A percentile compares a stretch with the other conserved stretches of the same genome.
Conservation (phyloP, 2,797 vertebrate species). For the Limnodromus scolopaceus region DNA sequence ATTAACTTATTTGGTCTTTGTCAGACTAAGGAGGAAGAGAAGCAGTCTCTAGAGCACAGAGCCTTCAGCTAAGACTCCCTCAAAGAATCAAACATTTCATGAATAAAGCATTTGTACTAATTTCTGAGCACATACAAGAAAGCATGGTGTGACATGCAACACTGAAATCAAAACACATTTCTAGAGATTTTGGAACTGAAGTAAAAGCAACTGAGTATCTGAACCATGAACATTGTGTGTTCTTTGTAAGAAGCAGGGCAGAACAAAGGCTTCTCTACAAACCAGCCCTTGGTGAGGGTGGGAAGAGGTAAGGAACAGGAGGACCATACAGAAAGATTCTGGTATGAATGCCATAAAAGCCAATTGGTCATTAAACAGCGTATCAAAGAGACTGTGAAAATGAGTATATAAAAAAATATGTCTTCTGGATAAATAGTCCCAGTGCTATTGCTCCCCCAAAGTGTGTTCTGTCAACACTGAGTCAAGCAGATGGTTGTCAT, state of each 20-base stretch:
- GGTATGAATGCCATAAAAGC: not conserved
- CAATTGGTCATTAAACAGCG: not conserved
- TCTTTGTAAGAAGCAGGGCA: not conserved
- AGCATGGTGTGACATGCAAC: fast-evolving
- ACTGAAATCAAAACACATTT: not conserved
- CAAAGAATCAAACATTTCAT: not conserved
- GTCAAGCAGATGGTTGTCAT: not conserved
- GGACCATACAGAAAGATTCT: not conserved
- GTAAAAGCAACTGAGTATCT: not conserved
- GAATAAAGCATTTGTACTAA: not conserved
- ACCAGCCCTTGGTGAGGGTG: not conserved
- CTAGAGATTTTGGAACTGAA: not conserved
- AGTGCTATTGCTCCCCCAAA: not conserved
- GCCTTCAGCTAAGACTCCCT: not conserved
- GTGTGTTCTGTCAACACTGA: not conserved
- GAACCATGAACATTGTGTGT: not conserved
- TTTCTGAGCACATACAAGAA: not conserved
- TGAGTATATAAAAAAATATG: not conserved
- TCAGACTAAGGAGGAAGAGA: not conserved
- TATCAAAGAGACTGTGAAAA: not conserved
- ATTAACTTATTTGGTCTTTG: not conserved
- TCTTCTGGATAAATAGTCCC: not conserved
- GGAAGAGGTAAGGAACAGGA: not conserved
- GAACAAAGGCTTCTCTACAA: not conserved
- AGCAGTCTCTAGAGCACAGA: not conserved